Conservation (phyloP, 1,140 invertebrate species). For the Parapsyche elsis region DNA sequence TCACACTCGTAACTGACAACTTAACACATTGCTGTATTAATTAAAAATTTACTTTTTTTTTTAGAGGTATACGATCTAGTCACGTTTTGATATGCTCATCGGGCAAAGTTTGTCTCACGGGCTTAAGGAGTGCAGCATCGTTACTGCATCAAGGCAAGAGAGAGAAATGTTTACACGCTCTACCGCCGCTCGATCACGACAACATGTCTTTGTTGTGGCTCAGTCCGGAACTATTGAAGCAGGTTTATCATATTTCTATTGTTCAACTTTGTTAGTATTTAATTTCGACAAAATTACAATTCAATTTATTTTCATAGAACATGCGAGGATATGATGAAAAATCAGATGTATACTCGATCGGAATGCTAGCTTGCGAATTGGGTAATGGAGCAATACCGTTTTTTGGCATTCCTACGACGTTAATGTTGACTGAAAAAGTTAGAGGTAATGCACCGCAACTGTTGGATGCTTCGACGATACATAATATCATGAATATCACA, state of each 20-base stretch:
- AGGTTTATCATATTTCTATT: constrained; percentile 66
- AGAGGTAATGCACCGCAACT: constrained; percentile 81
- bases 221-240: constrained; percentile 90
- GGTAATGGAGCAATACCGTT: constrained; percentile 91
- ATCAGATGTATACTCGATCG: constrained; percentile 91
- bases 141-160: constrained; percentile 78
- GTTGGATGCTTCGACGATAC: constrained; percentile 80
- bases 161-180: constrained; percentile 76
- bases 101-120: constrained; percentile 79
- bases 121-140: constrained; percentile 80
- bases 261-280: not conserved
- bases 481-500: constrained; percentile 59
- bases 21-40: not conserved
- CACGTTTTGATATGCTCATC: constrained; percentile 81
- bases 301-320: constrained; percentile 72
- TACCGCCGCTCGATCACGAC: constrained; percentile 72
- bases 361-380: constrained; percentile 88
- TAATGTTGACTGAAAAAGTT: constrained; percentile 92
- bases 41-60: constrained; percentile 56
- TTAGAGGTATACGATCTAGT: constrained; percentile 82
- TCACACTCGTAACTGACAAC: not conserved
- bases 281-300: constrained; percentile 14
- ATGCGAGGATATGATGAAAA: constrained; percentile 88
- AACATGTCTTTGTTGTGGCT: constrained; percentile 85
- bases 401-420: constrained; percentile 80